A percentile compares a stretch with the other conserved stretches of the same genome.
These are phyloP conservation scores for Emmelina monodactyla DNA, from an alignment of 2,888 invertebrate genomes.

Conservation along the genomic window DNA sequence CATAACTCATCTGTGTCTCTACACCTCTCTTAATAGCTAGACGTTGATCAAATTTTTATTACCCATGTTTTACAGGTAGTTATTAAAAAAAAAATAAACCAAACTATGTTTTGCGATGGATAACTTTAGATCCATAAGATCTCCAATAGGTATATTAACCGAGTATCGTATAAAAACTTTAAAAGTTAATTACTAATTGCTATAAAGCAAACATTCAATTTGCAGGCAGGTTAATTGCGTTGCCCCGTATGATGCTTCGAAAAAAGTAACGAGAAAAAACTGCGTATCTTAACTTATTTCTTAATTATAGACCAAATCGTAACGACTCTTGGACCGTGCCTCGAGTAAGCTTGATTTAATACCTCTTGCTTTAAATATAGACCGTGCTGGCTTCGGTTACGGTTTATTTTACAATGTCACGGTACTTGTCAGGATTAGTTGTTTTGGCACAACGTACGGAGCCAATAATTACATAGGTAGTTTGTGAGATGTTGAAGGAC, in stretches of 20 bases:
- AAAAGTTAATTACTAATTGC: conserved; percentile 62
- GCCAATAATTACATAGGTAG: conserved; percentile 55
- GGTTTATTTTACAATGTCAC: conserved; percentile 21
- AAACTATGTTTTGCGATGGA: too few relatives aligned
- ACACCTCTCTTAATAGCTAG: too few relatives aligned
- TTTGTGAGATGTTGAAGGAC: conserved; percentile 38
- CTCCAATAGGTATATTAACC: too few relatives aligned
- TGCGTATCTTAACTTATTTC: conserved; percentile 64
- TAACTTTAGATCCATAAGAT: too few relatives aligned
- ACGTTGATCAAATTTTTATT: too few relatives aligned
- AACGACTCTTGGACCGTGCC: conserved; percentile 50
- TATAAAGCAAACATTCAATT: conserved; percentile 67
- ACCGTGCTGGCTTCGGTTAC: conserved; percentile 16
- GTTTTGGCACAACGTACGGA: conserved; percentile 51
- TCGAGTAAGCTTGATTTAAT: conserved; percentile 38
- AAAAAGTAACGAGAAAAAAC: conserved; percentile 55
- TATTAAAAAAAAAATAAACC: too few relatives aligned
- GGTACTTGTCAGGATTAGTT: conserved; percentile 24
- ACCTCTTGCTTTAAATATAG: background rate
- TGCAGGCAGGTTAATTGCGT: conserved; percentile 63
- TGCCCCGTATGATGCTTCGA: conserved; percentile 50
- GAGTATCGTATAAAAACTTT: conserved; percentile 47
- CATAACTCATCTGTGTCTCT: too few relatives aligned
- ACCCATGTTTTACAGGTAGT: too few relatives aligned
- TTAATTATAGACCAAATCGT: conserved; percentile 65